phyloP scores from a whole-genome alignment of 2,113 vertebrate species.

The Perccottus glenii region DNA sequence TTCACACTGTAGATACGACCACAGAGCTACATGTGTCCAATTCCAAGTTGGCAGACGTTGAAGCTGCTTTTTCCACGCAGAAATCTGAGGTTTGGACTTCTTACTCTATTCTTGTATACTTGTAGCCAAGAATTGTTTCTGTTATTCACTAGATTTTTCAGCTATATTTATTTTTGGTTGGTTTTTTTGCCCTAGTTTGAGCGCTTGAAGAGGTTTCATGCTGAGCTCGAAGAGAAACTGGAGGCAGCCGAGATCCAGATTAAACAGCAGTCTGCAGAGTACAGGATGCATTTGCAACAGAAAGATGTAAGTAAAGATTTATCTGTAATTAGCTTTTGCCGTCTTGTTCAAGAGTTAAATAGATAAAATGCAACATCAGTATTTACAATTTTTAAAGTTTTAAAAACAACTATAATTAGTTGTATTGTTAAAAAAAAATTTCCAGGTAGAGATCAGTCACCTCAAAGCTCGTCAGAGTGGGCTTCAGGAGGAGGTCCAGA shows the following conservation, averaged over 20 bases:
- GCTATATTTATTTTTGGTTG: not conserved
- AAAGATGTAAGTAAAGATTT: constrained; percentile 85
- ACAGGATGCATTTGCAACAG: constrained; percentile 89
- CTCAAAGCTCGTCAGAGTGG: constrained; percentile 91
- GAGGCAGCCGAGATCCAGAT: constrained; percentile 94
- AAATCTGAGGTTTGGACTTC: constrained; percentile 86
- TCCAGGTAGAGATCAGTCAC: constrained; percentile 94
- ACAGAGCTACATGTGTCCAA: constrained; percentile 86
- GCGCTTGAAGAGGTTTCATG: constrained; percentile 85
- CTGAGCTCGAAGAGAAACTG: constrained; percentile 92
- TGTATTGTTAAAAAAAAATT: not conserved
- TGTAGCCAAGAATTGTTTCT: not conserved
- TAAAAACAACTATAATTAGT: too few relatives aligned
- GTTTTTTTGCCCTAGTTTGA: constrained; percentile 81
- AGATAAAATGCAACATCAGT: not conserved
- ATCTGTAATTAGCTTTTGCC: not conserved
- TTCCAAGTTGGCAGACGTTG: constrained; percentile 84
- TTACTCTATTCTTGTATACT: not conserved
- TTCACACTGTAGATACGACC: constrained; percentile 76
- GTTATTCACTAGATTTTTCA: not conserved
- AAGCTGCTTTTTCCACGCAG: constrained; percentile 82
- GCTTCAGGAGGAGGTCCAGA: constrained; percentile 90
- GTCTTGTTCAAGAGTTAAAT: not conserved
- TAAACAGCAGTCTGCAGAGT: constrained; percentile 89
- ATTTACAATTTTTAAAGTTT: too few relatives aligned